Evolutionary conservation across 37 sponge, comb jelly and placozoan genomes (phyloP).

Genomic region (Cladorhizidae sp.): DNA sequence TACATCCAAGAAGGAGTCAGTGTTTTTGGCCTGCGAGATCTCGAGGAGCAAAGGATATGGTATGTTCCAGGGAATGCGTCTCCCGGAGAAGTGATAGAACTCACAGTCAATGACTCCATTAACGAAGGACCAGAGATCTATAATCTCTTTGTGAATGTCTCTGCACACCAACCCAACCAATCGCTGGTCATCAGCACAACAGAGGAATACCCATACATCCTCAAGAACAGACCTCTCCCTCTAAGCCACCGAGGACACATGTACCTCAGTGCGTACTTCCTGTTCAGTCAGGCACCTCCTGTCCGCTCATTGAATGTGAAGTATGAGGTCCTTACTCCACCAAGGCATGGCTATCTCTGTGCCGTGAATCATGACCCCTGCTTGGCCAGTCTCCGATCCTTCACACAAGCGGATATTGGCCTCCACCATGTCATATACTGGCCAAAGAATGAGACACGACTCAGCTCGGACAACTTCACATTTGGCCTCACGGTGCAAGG

Average conservation of each 20-base stretch:
- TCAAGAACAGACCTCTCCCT: conserved; percentile 40
- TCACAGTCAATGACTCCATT: background rate
- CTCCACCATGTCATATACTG: conserved; percentile 14
- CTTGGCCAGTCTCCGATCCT: conserved; percentile 1
- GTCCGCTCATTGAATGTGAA: background rate
- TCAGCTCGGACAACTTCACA: conserved; percentile 14
- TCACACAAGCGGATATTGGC: conserved; percentile 43
- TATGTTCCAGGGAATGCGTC: conserved; percentile 10
- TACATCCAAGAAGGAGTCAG: background rate
- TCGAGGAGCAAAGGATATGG: conserved; percentile 11
- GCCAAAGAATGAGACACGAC: background rate
- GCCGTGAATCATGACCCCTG: background rate
- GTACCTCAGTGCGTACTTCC: conserved; percentile 26
- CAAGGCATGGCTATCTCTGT: conserved; percentile 32
- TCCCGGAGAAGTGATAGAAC: background rate
- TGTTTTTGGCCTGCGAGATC: background rate
- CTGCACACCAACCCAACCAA: background rate
- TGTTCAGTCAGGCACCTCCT: background rate
- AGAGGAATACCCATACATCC: background rate
- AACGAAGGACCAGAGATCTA: background rate
- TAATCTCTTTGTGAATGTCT: background rate
- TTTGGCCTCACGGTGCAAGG: conserved; percentile 25
- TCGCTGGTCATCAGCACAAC: conserved; percentile 2
- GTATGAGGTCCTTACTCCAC: conserved; percentile 8
- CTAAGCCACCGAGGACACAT: background rate